Evolutionary conservation across 23 tunicate genomes (phyloP).

Genomic region (Phallusia fumigata): DNA sequence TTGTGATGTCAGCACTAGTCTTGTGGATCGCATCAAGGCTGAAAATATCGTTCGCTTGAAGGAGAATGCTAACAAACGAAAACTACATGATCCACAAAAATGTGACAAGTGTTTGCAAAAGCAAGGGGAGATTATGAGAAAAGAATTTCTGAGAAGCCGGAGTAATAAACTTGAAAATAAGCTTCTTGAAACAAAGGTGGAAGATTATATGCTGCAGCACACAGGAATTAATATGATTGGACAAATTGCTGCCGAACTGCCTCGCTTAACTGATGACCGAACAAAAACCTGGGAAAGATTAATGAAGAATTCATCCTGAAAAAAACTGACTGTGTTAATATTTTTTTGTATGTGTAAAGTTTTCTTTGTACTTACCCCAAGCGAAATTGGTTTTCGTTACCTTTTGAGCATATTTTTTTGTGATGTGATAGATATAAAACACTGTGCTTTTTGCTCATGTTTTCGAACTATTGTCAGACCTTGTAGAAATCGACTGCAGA

Average conservation of each 20-base stretch:
- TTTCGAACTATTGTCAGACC: background rate
- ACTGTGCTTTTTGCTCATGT: too few relatives aligned
- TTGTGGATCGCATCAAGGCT: background rate
- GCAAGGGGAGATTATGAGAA: background rate
- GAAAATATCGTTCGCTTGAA: background rate
- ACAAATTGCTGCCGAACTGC: background rate
- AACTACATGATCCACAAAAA: background rate
- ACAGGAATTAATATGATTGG: constrained; percentile 3
- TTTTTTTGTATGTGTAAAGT: background rate
- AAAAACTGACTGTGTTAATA: background rate
- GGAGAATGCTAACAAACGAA: background rate
- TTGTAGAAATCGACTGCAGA: too few relatives aligned
- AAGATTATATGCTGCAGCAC: background rate
- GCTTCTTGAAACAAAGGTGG: background rate
- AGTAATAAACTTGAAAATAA: background rate
- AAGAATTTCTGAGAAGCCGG: background rate
- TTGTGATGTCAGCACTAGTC: background rate
- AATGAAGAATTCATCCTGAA: background rate
- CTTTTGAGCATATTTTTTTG: too few relatives aligned
- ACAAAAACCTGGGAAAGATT: background rate
- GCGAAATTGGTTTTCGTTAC: too few relatives aligned
- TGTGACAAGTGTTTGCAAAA: background rate
- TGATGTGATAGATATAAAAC: too few relatives aligned
- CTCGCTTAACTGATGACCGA: background rate
- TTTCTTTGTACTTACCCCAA: too few relatives aligned